A percentile compares a stretch with the other conserved stretches of the same genome.
Conservation (phyloP, 2,888 invertebrate genomes). For the Pycnomerus fuliginosus region DNA sequence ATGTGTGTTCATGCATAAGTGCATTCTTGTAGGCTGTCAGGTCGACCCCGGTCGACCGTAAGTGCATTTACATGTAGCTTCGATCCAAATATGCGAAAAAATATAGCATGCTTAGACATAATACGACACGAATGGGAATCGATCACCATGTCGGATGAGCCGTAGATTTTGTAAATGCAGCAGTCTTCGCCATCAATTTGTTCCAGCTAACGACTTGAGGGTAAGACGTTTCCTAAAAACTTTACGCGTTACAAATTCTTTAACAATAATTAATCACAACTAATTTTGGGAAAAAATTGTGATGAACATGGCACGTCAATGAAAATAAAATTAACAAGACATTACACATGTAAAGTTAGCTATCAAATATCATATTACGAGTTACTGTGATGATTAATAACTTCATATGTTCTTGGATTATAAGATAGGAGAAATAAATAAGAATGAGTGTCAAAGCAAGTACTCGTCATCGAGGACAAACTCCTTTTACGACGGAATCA, state of each 20-base stretch:
- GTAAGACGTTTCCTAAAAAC: conserved; percentile 6
- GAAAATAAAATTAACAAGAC: conserved; percentile 14
- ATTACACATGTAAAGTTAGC: conserved; percentile 13
- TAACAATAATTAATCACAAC: not conserved
- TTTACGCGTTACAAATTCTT: not conserved
- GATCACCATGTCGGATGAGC: conserved; percentile 48
- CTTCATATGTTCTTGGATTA: conserved; percentile 9
- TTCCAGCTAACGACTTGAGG: conserved; percentile 29
- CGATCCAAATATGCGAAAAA: conserved; percentile 50
- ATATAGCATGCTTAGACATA: conserved; percentile 50
- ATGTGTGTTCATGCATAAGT: conserved; percentile 47
- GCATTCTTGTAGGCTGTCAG: conserved; percentile 52
- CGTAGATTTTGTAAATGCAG: conserved; percentile 24
- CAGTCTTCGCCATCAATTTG: conserved; percentile 28
- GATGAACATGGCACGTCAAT: conserved; percentile 3
- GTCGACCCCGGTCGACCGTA: conserved; percentile 49
- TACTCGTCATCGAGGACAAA: no score
- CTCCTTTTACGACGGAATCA: no score
- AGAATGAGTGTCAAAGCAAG: no score
- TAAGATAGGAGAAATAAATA: no score
- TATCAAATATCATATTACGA: conserved; percentile 16
- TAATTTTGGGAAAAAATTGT: not conserved
- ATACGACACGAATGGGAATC: conserved; percentile 51
- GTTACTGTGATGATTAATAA: conserved; percentile 16
- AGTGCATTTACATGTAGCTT: conserved; percentile 54